Conservation (phyloP, 2,888 invertebrate genomes). For the Agrochola lychnidis region DNA sequence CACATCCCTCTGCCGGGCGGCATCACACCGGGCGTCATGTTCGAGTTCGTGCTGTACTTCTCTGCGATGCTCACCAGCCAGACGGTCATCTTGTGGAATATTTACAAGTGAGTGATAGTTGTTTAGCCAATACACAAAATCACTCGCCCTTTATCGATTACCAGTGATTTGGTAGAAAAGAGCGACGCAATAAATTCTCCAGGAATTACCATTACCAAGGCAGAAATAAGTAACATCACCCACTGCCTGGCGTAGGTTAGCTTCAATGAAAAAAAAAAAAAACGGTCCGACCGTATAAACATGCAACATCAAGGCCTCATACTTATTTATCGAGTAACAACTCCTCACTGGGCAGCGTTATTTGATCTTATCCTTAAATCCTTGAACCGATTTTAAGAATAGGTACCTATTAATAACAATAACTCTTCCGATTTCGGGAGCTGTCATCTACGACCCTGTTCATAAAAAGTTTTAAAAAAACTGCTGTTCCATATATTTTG, state of each 20-base stretch:
- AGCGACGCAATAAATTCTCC: neutral
- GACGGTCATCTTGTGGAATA: conserved; percentile 97
- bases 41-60: conserved; percentile 96
- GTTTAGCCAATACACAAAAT: neutral
- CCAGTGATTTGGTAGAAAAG: neutral
- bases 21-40: conserved; percentile 94
- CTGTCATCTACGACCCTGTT: neutral
- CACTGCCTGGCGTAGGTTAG: neutral
- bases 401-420: neutral
- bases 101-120: conserved; percentile 92
- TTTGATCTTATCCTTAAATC: neutral
- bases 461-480: neutral
- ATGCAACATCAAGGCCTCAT: neutral
- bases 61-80: conserved; percentile 96
- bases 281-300: neutral
- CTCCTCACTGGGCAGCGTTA: neutral
- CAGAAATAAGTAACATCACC: neutral
- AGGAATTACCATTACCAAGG: neutral
- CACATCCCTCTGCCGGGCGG: conserved; percentile 94
- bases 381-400: neutral
- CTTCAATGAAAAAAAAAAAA: neutral
- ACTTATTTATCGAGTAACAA: neutral
- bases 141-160: neutral
- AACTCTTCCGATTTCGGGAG: neutral
- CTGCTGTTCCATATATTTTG: neutral